Base-by-base conservation (phyloP, 2,888 invertebrate species). In the Orthosia incerta region DNA sequence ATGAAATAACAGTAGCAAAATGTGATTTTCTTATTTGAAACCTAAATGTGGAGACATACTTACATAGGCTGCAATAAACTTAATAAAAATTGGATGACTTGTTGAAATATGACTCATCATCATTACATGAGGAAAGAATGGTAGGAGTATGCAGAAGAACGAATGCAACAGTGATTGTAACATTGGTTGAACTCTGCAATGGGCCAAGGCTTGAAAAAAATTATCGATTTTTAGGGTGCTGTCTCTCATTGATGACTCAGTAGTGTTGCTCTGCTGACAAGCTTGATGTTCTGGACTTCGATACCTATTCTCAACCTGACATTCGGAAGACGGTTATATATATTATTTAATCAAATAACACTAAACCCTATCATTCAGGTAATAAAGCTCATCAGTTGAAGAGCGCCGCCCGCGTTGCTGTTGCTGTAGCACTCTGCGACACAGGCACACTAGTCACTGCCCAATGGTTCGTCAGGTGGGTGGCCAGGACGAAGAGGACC, bases 381-480 rank as follows among this genome's bases (percentile, higher is more conserved):
- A 75, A 71, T 83, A 86, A 87, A 78, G 63, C 60, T 79, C 71
- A 50, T 70, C 59, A 56, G 31, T 65, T 73, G 72, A 79, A 73
- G 82, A 76, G 81, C 56, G 73, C 20, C 56, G 70, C 55, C 31
- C 56, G 70, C 55, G 53, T 13, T 50, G 66, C 56, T 39, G 76
- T 79, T 59, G 46, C 50, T 20, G 57, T 64, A 56, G 63, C 57
- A 72, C 70, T 60, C 69, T 13, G 64, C 74, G 57, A 62, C 64
- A 69, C 72, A 77, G 63, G 76, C 70, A 67, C 65, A 72, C 74
- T 83, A 88, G 39, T 39, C 9, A 39, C 39, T 39, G 39, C 69
- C 91, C 90, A 89, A 95, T 95, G 95, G 95, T 93, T 86, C 93
- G 91, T 77, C 91, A 92, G 81, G 84, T 89, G 77, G 90, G 88